A percentile compares a stretch with the other conserved stretches of the same genome.
Conservation (phyloP, 2,888 invertebrate species). For the Ophonus ardosiacus region DNA sequence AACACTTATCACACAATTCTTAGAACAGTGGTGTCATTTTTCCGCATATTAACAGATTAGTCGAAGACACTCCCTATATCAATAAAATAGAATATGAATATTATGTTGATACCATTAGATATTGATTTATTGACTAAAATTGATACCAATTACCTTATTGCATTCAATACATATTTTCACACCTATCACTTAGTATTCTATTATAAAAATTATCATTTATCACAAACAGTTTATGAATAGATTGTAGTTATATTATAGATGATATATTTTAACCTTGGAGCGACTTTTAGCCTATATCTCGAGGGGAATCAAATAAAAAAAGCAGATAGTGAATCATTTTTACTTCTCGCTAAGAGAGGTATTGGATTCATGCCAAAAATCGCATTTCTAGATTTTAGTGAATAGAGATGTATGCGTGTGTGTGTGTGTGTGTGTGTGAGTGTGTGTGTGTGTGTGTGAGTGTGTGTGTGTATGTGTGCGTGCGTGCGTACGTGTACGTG, state of each 20-base stretch:
- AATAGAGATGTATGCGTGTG: no score
- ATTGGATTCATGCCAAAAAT: no score
- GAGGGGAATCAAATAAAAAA: no score
- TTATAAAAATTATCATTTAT: not conserved
- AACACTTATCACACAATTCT: constrained; percentile 7
- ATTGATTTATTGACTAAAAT: constrained; percentile 40
- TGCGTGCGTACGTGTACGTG: no score
- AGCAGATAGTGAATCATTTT: no score
- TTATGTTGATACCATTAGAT: not conserved
- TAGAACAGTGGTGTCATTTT: constrained; percentile 5
- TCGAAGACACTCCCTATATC: constrained; percentile 9
- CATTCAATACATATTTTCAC: constrained; percentile 3
- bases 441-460: no score
- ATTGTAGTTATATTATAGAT: not conserved
- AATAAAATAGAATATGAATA: constrained; percentile 5
- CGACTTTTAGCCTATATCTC: no score
- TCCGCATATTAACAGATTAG: constrained; percentile 20
- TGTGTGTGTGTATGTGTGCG: no score
- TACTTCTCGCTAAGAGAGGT: no score
- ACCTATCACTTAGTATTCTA: not conserved
- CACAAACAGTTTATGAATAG: not conserved
- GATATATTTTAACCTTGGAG: no score
- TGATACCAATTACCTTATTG: constrained; percentile 23
- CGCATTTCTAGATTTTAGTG: no score
- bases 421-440: no score